Evolutionary conservation across 2,888 invertebrate species (phyloP), one percentile per base, ranked within the genome.

Genomic region (Linnaemya vulpina): DNA sequence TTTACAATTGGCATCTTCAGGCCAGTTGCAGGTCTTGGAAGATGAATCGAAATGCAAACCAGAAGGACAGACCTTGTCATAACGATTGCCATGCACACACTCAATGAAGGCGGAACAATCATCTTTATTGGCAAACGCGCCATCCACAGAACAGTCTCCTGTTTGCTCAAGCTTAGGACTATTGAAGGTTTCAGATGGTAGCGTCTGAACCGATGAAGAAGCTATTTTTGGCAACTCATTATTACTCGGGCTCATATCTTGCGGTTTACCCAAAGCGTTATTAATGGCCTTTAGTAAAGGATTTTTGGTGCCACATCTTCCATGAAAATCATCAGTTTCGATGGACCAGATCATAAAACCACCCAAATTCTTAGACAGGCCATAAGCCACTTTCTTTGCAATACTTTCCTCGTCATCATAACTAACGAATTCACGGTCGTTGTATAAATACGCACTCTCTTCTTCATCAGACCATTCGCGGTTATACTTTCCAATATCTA

Each of bases 311-410:
- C 89, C 89, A 38, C 98, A 98, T 38, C 94, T 94, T 17, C 98
- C 98, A 51, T 97, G 94, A 94, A 98, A 98, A 91, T 98, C 98
- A 87, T 98, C 98, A 90, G 97, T 98, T 92, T 98, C 98, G 88
- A 98, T 96, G 0, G 97, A 96, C 91, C 92, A 92, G 86, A 91
- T 89, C 92, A 94, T 92, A 87, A 90, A 87, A 89, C 98, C 98
- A 88, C 97, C 97, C 22, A 98, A 94, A 76, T 95, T 95, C 85
- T 96, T 95, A 76, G 96, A 95, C 60, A 95, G 95, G 0, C 97
- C 97, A 89, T 96, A 97, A 87, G 95, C 94, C 0, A 96, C 95
- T 94, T 98, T 98, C 89, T 94, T 94, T 89, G 94, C 94, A 8
- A 96, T 96, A 60, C 97, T 97, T 20, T 95, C 94, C 74, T 95